Conservation (phyloP, 1,140 invertebrate species). For the Antheraea mylitta region DNA sequence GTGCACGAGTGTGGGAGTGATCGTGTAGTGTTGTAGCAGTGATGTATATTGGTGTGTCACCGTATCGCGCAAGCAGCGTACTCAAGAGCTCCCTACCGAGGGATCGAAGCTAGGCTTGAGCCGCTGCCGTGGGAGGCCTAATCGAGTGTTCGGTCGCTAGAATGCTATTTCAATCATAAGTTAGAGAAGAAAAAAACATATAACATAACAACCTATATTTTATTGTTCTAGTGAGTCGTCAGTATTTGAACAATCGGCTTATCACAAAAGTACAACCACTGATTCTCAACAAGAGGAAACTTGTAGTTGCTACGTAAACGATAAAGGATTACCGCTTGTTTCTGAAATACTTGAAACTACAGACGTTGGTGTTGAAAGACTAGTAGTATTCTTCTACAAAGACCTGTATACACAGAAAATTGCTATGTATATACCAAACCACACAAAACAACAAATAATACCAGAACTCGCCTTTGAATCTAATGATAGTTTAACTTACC, state of each 20-base stretch:
- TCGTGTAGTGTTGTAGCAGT: no score
- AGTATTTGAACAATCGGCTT: neutral
- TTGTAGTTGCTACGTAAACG: constrained; percentile 28
- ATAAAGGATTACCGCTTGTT: constrained; percentile 10
- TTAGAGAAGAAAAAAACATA: no score
- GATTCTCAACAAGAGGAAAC: neutral
- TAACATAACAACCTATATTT: neutral
- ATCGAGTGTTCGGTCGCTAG: no score
- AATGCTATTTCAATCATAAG: no score
- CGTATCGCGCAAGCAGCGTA: no score
- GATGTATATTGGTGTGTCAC: no score
- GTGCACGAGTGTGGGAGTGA: no score
- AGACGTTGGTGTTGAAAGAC: constrained; percentile 22
- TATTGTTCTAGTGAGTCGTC: constrained; percentile 8
- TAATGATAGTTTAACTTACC: constrained; percentile 17
- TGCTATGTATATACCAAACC: constrained; percentile 31
- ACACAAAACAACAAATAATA: constrained; percentile 32
- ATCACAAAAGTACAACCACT: constrained; percentile 6
- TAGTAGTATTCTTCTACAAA: constrained; percentile 39
- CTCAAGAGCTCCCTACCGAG: no score
- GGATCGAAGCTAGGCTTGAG: no score
- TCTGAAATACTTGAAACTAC: constrained; percentile 17
- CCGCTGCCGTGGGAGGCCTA: no score
- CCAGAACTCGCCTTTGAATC: constrained; percentile 30
- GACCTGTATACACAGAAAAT: constrained; percentile 19